Percentiles rank a stretch among this genome's conserved stretches.
These are phyloP conservation scores for Xiphydria camelus DNA, from an alignment of 2,888 invertebrate genomes.

Conservation along the genomic window DNA sequence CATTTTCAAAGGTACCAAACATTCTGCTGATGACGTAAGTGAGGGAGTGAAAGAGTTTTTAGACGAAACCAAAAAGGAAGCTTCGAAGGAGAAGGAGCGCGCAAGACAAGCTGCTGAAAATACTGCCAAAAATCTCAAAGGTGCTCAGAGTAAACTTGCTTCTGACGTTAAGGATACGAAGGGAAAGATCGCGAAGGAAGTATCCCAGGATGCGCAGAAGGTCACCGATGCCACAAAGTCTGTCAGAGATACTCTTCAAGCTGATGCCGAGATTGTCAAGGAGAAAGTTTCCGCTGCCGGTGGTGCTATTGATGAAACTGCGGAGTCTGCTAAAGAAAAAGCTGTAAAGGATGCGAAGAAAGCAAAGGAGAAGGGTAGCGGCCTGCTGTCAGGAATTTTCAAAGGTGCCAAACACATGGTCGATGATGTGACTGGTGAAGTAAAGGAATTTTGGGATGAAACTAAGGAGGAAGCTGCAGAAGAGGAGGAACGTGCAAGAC, in stretches of 20 bases:
- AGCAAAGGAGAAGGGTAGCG: constrained; percentile 21
- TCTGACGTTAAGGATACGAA: constrained; percentile 8
- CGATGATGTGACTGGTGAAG: constrained; percentile 37
- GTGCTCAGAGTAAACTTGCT: constrained; percentile 10
- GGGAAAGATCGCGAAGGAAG: constrained; percentile 17
- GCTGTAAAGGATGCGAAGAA: constrained; percentile 58
- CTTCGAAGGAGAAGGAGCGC: constrained; percentile 19
- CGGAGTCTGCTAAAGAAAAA: constrained; percentile 10
- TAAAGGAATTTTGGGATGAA: constrained; percentile 49
- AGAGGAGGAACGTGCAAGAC: constrained; percentile 41
- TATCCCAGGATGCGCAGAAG: constrained; percentile 20
- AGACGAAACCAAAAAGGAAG: constrained; percentile 29
- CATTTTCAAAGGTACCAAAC: constrained; percentile 38
- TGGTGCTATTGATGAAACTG: constrained; percentile 12
- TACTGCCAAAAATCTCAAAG: constrained; percentile 6
- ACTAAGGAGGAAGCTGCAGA: constrained; percentile 32
- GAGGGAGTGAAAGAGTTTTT: constrained; percentile 30
- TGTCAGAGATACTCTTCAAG: constrained; percentile 30
- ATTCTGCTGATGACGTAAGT: constrained; percentile 27
- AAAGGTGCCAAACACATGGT: constrained; percentile 52
- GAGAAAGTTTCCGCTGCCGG: constrained; percentile 17
- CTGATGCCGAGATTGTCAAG: constrained; percentile 3
- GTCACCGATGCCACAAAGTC: constrained; percentile 37
- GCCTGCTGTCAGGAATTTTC: constrained; percentile 21
- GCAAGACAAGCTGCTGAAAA: constrained; percentile 21